Percentiles rank a stretch among this genome's conserved stretches.
Evolutionary conservation across 2,888 invertebrate genomes (phyloP).

Genomic region (Agrotis ipsilon): DNA sequence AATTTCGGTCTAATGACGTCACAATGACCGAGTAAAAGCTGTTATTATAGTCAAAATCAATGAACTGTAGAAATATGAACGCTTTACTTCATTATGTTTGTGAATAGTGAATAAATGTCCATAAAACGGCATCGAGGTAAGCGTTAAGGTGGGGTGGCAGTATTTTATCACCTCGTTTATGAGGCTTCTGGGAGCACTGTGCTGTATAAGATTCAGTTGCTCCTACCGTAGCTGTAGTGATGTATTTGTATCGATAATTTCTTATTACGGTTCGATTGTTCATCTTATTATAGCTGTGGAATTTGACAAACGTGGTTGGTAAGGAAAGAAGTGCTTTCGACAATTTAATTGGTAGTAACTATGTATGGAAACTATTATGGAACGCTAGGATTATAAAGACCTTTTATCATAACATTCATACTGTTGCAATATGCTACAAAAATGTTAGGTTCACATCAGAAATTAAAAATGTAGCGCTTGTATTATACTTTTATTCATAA

Average conservation of each 20-base stretch:
- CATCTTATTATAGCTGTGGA: slow-evolving; percentile 1
- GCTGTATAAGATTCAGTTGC: slow-evolving; percentile 75
- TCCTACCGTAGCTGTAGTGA: slow-evolving; percentile 52
- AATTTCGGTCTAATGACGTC: slow-evolving; percentile 17
- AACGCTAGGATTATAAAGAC: no score
- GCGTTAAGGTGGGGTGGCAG: slow-evolving; percentile 74
- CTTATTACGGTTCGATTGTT: slow-evolving; percentile 11
- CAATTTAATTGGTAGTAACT: neutral
- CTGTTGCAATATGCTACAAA: no score
- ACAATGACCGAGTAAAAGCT: slow-evolving; percentile 26
- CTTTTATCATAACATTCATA: no score
- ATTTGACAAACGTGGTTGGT: neutral
- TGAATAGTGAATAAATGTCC: slow-evolving; percentile 72
- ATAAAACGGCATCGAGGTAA: slow-evolving; percentile 66
- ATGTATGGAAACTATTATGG: no score
- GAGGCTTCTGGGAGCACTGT: slow-evolving; percentile 74
- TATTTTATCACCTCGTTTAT: slow-evolving; percentile 82
- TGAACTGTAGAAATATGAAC: slow-evolving; percentile 63
- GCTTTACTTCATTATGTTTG: slow-evolving; percentile 64
- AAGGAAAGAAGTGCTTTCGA: neutral
- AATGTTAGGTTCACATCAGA: neutral
- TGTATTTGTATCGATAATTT: slow-evolving; percentile 57
- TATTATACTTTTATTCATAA: neutral
- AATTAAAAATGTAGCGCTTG: neutral
- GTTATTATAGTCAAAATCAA: slow-evolving; percentile 45